Evolutionary conservation across 2,888 invertebrate species (phyloP), one percentile per base, ranked within the genome.

Genomic region (Tetranychus piercei): DNA sequence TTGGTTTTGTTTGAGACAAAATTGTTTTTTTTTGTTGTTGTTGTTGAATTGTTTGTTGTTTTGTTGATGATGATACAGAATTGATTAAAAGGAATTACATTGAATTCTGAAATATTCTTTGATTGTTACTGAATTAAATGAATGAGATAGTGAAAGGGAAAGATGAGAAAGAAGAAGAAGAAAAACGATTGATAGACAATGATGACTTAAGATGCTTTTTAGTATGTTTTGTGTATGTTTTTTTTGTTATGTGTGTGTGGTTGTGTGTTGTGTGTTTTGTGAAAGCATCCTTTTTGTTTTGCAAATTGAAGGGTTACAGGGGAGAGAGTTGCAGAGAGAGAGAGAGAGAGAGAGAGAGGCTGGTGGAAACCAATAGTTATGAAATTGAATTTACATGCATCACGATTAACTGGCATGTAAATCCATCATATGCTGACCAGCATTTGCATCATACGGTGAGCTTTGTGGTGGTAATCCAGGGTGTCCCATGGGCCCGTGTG

Each of bases 401-500:
- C 20, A n/a, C 45, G 77, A 72, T 78, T 80, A 80, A 73, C 79
- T 80, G 70, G 80, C 80, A 73, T 80, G 80, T 69, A 80, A 80
- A 77, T 80, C 80, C 80, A 80, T 80, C 23, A 80, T 79, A 72
- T 81, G 80, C 71, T 79, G 80, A 23, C 80, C 80, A 44, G 79
- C 79, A 55, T 79, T 78, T 23, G 55, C 64, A 77, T 80, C 80
- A 75, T 80, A 80, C n/a, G 83, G 83, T 20, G 83, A 83, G 74
- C 82, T 82, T 78, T 83, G 83, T 65, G 83, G 83, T 65, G 83
- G 81, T 80, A 83, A 81, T 73, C 82, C 82, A 44, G 80, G 80
- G 77, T 82, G 83, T 73, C 81, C 82, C 82, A 82, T 82, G 72
- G 81, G 81, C 34, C 81, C 80, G 44, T 82, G 82, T 23, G 79